Percentiles rank a stretch among this genome's conserved stretches.
Conservation (phyloP, 1,140 invertebrate species). For the Brachionus angularis region DNA sequence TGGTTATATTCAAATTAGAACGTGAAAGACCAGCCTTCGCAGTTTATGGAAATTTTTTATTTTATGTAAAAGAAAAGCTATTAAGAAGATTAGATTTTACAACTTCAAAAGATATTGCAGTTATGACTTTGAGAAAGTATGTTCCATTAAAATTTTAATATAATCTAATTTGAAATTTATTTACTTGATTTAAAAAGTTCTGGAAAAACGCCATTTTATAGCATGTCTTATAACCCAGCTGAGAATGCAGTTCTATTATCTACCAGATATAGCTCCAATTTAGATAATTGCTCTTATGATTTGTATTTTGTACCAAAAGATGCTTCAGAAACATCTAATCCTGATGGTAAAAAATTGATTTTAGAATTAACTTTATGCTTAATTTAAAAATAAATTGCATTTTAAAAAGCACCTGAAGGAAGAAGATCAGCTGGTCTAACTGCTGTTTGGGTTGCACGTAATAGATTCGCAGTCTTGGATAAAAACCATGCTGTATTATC, state of each 20-base stretch:
- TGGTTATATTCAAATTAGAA: constrained; percentile 72
- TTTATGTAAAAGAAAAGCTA: constrained; percentile 90
- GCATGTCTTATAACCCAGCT: constrained; percentile 93
- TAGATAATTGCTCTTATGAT: constrained; percentile 91
- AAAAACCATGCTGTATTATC: constrained; percentile 46
- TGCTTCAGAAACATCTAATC: constrained; percentile 60
- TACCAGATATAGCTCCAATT: constrained; percentile 68
- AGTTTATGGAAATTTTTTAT: constrained; percentile 76
- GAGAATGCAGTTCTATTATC: constrained; percentile 77
- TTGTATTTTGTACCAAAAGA: constrained; percentile 82
- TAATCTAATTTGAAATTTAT: background rate
- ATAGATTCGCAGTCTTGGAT: constrained; percentile 94
- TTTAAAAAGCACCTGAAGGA: constrained; percentile 55
- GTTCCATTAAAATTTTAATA: background rate
- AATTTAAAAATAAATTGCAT: background rate
- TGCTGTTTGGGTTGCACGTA: constrained; percentile 94
- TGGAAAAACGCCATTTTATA: constrained; percentile 52
- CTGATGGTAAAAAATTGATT: constrained; percentile 61
- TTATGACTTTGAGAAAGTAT: constrained; percentile 84
- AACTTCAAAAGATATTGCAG: constrained; percentile 81
- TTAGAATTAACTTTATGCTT: no score
- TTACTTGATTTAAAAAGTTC: background rate
- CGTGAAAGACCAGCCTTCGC: constrained; percentile 79
- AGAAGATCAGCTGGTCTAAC: constrained; percentile 77
- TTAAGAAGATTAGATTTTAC: constrained; percentile 86